phyloP scores from a whole-genome alignment of 2,113 vertebrate species.

The Lophotis ruficrista region DNA sequence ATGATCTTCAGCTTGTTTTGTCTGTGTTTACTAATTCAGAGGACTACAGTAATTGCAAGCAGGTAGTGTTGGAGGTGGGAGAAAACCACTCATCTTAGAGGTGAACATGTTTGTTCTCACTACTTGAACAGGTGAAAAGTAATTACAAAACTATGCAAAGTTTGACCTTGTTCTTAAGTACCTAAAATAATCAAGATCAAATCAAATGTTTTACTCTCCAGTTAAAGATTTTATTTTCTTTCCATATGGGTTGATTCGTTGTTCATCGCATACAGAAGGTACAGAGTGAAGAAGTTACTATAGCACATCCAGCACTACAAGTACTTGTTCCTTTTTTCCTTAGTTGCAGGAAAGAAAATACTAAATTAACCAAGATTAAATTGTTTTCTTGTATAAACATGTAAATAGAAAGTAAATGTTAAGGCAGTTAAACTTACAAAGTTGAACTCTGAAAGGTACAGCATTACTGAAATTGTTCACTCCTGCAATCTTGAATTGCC shows the following conservation, averaged over 20 bases:
- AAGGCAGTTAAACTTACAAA: neutral
- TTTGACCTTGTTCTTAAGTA: constrained; percentile 21
- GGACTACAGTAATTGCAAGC: neutral
- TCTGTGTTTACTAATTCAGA: neutral
- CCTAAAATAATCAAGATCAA: constrained; percentile 12
- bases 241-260: neutral
- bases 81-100: neutral
- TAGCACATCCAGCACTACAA: neutral
- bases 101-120: neutral
- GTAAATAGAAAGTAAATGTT: neutral
- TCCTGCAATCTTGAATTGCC: neutral
- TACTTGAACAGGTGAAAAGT: neutral
- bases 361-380: neutral
- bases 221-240: constrained; percentile 25
- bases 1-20: neutral
- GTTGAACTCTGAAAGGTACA: neutral
- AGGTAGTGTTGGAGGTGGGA: neutral
- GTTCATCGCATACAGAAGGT: neutral
- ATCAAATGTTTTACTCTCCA: constrained; percentile 22
- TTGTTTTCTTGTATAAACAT: neutral
- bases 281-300: neutral
- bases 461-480: neutral
- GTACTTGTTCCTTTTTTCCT: neutral
- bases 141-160: constrained; percentile 46
- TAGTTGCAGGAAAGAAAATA: neutral